Conservation (phyloP, 23 tunicate species). For the Trididemnum clinides region DNA sequence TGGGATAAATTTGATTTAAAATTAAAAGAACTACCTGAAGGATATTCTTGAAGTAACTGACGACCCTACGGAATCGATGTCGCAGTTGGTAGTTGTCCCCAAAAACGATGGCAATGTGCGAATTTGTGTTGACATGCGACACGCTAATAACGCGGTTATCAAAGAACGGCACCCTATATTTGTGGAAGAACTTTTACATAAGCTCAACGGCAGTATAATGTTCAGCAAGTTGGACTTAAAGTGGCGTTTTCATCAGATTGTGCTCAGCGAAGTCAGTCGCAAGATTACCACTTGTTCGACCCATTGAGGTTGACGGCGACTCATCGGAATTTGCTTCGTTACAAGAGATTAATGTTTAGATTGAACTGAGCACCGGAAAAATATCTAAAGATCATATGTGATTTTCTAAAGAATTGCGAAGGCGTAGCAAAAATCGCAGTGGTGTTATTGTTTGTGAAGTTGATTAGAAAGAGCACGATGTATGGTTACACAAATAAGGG, state of each 20-base stretch:
- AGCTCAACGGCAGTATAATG: background rate
- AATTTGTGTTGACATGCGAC: background rate
- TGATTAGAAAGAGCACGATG: background rate
- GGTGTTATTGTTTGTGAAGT: background rate
- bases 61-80: background rate
- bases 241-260: constrained; percentile 11
- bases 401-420: constrained; percentile 13
- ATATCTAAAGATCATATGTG: constrained; percentile 11
- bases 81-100: background rate
- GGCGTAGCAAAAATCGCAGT: constrained; percentile 3
- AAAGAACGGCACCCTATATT: constrained; percentile 12
- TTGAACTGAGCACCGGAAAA: constrained; percentile 28
- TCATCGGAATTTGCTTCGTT: background rate
- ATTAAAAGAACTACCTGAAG: background rate
- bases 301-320: too few relatives aligned
- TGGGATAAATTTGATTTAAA: background rate
- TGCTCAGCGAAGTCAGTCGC: background rate
- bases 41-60: background rate
- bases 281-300: background rate
- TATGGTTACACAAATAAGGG: background rate
- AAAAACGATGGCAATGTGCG: background rate
- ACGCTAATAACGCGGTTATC: background rate
- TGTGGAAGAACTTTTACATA: background rate
- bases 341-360: constrained; percentile 8
- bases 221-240: constrained; percentile 13